Conservation (phyloP, 2,797 vertebrate species). For the Sebastes oblongus region DNA sequence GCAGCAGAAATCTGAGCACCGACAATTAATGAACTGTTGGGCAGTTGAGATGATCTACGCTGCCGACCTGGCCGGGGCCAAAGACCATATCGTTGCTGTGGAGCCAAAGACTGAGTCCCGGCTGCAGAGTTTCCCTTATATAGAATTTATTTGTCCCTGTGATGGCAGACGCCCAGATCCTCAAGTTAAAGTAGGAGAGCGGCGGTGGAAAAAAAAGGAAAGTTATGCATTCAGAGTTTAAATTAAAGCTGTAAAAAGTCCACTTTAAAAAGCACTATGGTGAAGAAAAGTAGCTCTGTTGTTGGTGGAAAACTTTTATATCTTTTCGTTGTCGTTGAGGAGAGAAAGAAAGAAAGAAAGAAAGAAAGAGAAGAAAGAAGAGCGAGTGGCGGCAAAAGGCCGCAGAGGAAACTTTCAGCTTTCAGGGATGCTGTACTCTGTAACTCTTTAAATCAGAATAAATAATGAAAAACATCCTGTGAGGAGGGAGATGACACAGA, state of each 20-base stretch:
- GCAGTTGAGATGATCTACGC: constrained; percentile 6
- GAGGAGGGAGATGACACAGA: constrained; percentile 53
- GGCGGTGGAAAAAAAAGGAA: not conserved
- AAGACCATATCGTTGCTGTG: not conserved
- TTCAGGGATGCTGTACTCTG: not conserved
- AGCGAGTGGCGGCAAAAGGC: not conserved
- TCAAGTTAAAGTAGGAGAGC: not conserved
- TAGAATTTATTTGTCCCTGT: not conserved
- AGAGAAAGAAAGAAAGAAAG: not conserved
- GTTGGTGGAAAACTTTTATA: not conserved
- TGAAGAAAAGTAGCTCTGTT: not conserved
- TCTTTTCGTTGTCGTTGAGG: too few relatives aligned
- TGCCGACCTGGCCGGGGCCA: not conserved
- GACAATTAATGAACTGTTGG: constrained; percentile 36
- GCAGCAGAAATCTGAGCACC: constrained; percentile 20
- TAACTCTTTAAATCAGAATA: constrained; percentile 46
- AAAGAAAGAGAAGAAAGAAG: not conserved
- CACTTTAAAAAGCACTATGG: not conserved
- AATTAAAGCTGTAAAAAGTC: not conserved
- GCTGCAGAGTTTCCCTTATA: not conserved
- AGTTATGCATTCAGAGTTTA: not conserved
- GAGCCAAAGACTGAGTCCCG: not conserved
- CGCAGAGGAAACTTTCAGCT: not conserved
- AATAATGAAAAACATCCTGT: constrained; percentile 50
- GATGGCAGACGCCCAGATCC: not conserved